These are phyloP conservation scores for Mythimna vitellina DNA, from an alignment of 2,888 invertebrate genomes.

Conservation along the genomic window DNA sequence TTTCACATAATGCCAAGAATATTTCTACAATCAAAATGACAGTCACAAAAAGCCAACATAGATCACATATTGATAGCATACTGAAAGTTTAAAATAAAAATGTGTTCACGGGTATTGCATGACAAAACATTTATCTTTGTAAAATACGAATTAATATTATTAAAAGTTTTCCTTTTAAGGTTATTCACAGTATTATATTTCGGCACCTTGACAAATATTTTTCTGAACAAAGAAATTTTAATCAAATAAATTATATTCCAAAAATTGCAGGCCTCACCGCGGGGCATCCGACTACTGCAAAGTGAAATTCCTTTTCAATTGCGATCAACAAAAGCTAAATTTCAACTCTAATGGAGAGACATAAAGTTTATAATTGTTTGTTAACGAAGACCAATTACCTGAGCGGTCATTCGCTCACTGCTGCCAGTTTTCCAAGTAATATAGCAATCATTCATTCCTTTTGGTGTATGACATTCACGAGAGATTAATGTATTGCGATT, in stretches of 20 bases:
- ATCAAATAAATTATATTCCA: slow-evolving; percentile 53
- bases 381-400: slow-evolving; percentile 62
- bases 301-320: slow-evolving; percentile 58
- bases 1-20: no score
- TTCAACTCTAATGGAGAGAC: not conserved
- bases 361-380: slow-evolving; percentile 41
- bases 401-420: slow-evolving; percentile 50
- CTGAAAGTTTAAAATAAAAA: no score
- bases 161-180: slow-evolving; percentile 7
- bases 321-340: slow-evolving; percentile 2
- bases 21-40: no score
- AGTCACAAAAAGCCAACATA: no score
- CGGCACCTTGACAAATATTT: slow-evolving; percentile 45
- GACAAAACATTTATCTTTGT: slow-evolving; percentile 13
- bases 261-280: slow-evolving; percentile 51
- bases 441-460: slow-evolving; percentile 72
- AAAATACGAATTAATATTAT: slow-evolving; percentile 2
- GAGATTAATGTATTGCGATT: slow-evolving; percentile 70
- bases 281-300: slow-evolving; percentile 57
- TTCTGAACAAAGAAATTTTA: slow-evolving; percentile 48
- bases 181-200: slow-evolving; percentile 30
- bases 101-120: not conserved
- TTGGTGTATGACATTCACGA: slow-evolving; percentile 63
- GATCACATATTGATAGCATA: no score
- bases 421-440: slow-evolving; percentile 68